Evolutionary conservation across 2,113 vertebrate genomes (phyloP).

Genomic region (Crotalus horridus): DNA sequence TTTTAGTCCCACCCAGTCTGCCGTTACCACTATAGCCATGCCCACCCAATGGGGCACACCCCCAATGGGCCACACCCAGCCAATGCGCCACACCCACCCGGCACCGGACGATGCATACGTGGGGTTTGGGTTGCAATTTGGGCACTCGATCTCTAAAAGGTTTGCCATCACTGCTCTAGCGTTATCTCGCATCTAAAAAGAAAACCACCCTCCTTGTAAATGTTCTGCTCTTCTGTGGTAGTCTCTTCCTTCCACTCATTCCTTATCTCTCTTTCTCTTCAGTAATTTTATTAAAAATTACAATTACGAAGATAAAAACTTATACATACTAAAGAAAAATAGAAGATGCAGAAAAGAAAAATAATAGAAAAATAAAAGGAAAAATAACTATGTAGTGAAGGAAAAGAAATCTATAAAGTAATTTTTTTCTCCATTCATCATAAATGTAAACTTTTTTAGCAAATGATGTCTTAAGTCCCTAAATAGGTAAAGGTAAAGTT

Average conservation of each 20-base stretch:
- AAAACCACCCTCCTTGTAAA: background rate
- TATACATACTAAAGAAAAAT: background rate
- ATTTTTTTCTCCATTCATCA: background rate
- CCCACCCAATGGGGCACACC: too few relatives aligned
- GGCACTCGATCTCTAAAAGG: too few relatives aligned
- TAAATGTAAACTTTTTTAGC: background rate
- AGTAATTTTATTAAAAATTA: background rate
- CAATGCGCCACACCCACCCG: too few relatives aligned
- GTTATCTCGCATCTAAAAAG: background rate
- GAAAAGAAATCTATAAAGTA: background rate
- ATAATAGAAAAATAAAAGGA: background rate
- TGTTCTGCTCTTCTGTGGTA: background rate
- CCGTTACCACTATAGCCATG: too few relatives aligned
- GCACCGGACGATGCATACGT: too few relatives aligned
- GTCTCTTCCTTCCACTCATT: background rate
- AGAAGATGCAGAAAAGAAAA: background rate
- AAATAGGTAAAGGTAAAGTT: background rate
- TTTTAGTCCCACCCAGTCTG: too few relatives aligned
- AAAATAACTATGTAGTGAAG: background rate
- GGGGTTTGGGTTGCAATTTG: too few relatives aligned
- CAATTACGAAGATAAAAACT: background rate
- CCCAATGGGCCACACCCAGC: too few relatives aligned
- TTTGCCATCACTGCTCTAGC: background rate
- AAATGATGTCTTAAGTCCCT: background rate
- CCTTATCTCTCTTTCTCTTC: background rate